Evolutionary conservation across 2,113 vertebrate species (phyloP).

Genomic region (Sula dactylatra): DNA sequence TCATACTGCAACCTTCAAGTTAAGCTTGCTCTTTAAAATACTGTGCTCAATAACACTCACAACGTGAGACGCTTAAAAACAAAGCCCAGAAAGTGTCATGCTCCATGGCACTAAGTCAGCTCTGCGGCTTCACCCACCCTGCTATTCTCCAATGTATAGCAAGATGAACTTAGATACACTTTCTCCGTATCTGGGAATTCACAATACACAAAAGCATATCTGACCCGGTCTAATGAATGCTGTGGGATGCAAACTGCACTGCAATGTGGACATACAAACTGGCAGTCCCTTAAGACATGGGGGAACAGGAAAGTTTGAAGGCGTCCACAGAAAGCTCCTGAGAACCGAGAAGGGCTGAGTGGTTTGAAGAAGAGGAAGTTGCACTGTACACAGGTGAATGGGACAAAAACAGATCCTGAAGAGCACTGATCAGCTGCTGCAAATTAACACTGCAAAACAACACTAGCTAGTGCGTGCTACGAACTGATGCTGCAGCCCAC

Average conservation of each 20-base stretch:
- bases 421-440: neutral
- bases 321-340: fast-evolving
- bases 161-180: fast-evolving
- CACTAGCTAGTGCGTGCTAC: too few relatives aligned
- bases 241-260: neutral
- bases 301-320: neutral
- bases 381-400: neutral
- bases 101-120: neutral
- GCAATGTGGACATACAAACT: neutral
- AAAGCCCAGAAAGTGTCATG: neutral
- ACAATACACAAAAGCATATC: neutral
- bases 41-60: neutral
- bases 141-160: neutral
- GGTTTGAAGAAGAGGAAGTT: neutral
- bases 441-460: neutral
- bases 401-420: neutral
- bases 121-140: neutral
- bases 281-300: neutral
- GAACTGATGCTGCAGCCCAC: neutral
- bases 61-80: neutral
- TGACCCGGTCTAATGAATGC: neutral
- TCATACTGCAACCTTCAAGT: neutral
- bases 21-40: neutral
- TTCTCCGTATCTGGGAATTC: neutral
- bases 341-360: neutral